Base-by-base conservation (phyloP, 2,888 invertebrate species). In the Diploptera punctata region DNA sequence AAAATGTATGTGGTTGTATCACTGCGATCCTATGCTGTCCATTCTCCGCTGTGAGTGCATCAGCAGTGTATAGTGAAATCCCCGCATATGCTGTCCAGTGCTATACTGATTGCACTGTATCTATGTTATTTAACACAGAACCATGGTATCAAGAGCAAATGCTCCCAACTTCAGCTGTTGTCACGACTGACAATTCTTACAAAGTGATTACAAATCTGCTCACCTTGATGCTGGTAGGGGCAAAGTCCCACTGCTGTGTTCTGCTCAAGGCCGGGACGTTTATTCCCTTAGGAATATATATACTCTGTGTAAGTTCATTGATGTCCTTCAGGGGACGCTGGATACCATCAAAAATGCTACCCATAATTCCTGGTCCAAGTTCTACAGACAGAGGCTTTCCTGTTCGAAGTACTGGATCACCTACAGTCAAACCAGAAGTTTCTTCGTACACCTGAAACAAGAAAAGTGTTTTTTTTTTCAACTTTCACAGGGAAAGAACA, bases 341-440 rank as follows among this genome's bases (percentile, higher is more conserved):
- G 85, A 99, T 99, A 87, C 99, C 99, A 86, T 99, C 99, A 86
- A 99, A 99, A 86, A 99, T 99, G 83, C 97, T 97, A 77, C 97
- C 97, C 89, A 99, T 92, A 84, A 99, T 99, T 67, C 99, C 99
- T 67, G 99, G 99, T 7, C 99, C 99, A 72, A 99, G 87, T 84
- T 99, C 99, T 47, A 99, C 99, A 5, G 99, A 99, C 70, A 99
- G 86, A 0, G 99, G 99, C 84, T 99, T 99, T 77, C 99, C 99
- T 0, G 99, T 99, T 80, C 99, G 89, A 77, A 99, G 87, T 21
- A 99, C 99, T 68, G 99, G 99, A 86, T 99, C 99, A 33, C 99
- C 99, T 13, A 99, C 99, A 3, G 99, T 99, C 54, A 99, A 99
- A 79, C 99, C 99, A 67, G 99, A 98, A 78, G 94, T 96, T 85